Conservation (phyloP, 1,140 invertebrate genomes). For the Panagrolaimus sp. region DNA sequence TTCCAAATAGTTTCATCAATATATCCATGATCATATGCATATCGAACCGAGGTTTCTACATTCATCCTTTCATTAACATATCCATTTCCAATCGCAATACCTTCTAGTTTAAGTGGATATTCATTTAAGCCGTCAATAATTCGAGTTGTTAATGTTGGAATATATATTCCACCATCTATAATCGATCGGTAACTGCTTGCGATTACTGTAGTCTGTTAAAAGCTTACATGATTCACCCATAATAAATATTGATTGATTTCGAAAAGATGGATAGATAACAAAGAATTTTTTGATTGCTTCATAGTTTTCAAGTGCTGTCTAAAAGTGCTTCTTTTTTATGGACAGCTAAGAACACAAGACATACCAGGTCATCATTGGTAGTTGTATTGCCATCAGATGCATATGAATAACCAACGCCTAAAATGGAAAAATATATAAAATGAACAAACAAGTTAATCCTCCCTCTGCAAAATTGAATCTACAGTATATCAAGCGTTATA, state of each 20-base stretch:
- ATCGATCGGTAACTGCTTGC: conserved; percentile 67
- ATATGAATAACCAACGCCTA: conserved; percentile 60
- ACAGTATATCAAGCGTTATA: too few species aligned
- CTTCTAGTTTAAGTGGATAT: background rate
- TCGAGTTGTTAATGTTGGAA: conserved; percentile 53
- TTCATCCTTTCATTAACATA: background rate
- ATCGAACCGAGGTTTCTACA: background rate
- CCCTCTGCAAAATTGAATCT: too few species aligned
- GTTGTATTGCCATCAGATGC: background rate
- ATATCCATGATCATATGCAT: conserved; percentile 15
- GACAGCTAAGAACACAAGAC: too few species aligned
- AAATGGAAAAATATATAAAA: too few species aligned
- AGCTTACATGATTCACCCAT: conserved; percentile 61
- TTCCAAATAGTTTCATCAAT: conserved; percentile 11
- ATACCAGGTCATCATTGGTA: too few species aligned
- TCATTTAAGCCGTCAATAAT: conserved; percentile 58
- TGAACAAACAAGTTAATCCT: too few species aligned
- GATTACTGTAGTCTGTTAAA: conserved; percentile 65
- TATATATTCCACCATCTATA: conserved; percentile 15
- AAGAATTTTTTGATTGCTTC: conserved; percentile 62
- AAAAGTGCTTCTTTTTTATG: too few species aligned
- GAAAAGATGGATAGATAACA: conserved; percentile 61
- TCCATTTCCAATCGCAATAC: background rate
- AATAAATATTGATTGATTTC: conserved; percentile 59
- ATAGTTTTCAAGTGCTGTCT: conserved; percentile 56